Evolutionary conservation across 1,140 invertebrate genomes (phyloP), one percentile per base, ranked within the genome.

Genomic region (Drosophila arawakana): DNA sequence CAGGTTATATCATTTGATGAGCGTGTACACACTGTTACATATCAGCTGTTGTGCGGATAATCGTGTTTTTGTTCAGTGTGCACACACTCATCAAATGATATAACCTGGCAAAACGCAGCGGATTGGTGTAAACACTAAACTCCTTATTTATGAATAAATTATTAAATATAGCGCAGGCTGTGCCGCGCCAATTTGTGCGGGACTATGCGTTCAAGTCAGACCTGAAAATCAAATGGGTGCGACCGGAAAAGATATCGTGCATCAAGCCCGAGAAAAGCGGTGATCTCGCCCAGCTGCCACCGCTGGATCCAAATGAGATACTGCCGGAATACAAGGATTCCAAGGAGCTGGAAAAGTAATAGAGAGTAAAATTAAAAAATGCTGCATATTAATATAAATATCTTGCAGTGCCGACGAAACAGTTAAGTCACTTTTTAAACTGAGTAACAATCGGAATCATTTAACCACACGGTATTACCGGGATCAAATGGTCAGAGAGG

Each of bases 161-260:
- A 39, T 63, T 88, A n/a, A 88, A 77, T 44, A 49, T 89, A 66
- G 77, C 67, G 39, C 80, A 83, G 47, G 66, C 74, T 9, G 80
- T 77, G 30, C 84, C 73, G 21, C 82, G 86, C 35, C 89, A 91
- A 73, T 81, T 83, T 30, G 65, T 78, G 47, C 90, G 79, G 63
- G 89, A 81, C 79, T 94, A 94, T 73, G 93, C 93, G 0, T 93
- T 93, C 63, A 94, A 94, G 81, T 93, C 93, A n/a, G 93, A 94
- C 72, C 90, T 94, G 57, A 95, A 94, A 88, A 95, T 95, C 35
- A 94, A 94, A 93, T 95, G 95, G 95, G 90, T 94, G 9, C 91
- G 93, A 35, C 95, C 95, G 2, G 93, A 93, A 68, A 94, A 94
- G 91, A 92, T 95, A 57, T 81, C 93, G 0, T 93, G 92, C 63